Conservation (phyloP, 2,888 invertebrate species). For the Aquatica leii region DNA sequence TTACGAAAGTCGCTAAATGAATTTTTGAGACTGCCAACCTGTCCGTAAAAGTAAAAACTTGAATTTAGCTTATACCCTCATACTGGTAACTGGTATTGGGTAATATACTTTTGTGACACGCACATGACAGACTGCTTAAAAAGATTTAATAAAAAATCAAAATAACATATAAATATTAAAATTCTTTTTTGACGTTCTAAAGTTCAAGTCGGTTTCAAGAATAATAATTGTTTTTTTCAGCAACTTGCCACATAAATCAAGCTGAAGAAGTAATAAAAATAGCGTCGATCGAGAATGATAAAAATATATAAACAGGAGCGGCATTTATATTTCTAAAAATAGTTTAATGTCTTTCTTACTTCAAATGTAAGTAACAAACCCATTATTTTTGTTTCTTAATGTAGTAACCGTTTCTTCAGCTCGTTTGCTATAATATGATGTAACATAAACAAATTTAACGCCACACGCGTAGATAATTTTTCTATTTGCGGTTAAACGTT, state of each 20-base stretch:
- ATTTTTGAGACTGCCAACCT: slow-evolving; percentile 35
- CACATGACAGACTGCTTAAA: slow-evolving; percentile 22
- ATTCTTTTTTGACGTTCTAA: background rate
- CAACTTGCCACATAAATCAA: slow-evolving; percentile 19
- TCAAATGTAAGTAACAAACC: too few species aligned
- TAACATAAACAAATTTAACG: too few species aligned
- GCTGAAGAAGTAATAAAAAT: slow-evolving; percentile 18
- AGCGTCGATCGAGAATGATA: slow-evolving; percentile 14
- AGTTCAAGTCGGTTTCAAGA: background rate
- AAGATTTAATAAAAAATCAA: slow-evolving; percentile 22
- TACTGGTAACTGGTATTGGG: slow-evolving; percentile 22
- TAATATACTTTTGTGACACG: slow-evolving; percentile 25
- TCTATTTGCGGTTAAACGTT: too few species aligned
- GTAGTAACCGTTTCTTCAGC: too few species aligned
- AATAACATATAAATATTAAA: slow-evolving; percentile 18
- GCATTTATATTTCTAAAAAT: slow-evolving; percentile 17
- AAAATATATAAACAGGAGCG: slow-evolving; percentile 17
- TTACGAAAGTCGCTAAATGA: slow-evolving; percentile 35
- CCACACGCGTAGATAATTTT: too few species aligned
- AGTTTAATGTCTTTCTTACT: slow-evolving; percentile 15
- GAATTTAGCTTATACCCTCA: slow-evolving; percentile 28
- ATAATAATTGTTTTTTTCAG: slow-evolving; percentile 20
- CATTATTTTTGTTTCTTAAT: too few species aligned
- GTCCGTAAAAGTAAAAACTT: slow-evolving; percentile 33
- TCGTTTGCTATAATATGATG: too few species aligned